These are phyloP conservation scores for Acanthornis magna DNA, from an alignment of 2,797 vertebrate species.

Conservation along the genomic window DNA sequence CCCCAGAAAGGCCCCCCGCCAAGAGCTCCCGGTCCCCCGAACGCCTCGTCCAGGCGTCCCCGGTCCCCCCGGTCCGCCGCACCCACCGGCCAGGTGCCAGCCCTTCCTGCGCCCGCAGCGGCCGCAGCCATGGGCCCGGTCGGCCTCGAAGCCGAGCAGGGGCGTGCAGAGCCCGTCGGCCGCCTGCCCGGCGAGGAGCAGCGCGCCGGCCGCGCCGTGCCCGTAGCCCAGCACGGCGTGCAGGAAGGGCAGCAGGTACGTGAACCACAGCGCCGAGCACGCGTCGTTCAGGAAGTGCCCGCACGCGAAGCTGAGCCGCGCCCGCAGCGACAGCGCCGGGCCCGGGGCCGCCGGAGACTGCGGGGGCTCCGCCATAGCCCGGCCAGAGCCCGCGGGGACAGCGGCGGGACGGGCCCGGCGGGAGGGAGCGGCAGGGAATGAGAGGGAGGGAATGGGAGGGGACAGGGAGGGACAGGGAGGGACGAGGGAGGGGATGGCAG, in stretches of 20 bases:
- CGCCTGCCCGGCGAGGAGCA: conserved; percentile 86
- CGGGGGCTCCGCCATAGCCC: neutral
- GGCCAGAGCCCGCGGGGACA: neutral
- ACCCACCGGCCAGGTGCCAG: conserved; percentile 91
- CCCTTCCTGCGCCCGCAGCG: conserved; percentile 89
- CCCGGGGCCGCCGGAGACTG: neutral
- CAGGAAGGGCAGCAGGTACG: conserved; percentile 90
- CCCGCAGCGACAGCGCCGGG: conserved; percentile 47
- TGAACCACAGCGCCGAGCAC: conserved; percentile 96
- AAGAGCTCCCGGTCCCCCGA: neutral
- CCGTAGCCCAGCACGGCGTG: conserved; percentile 87
- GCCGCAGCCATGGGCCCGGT: conserved; percentile 77
- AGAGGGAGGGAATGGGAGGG: neutral
- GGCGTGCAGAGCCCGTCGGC: conserved; percentile 90
- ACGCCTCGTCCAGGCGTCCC: neutral
- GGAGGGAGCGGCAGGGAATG: neutral
- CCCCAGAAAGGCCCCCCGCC: neutral
- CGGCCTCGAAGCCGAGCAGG: conserved; percentile 88
- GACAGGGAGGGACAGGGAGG: neutral
- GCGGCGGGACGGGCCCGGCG: neutral
- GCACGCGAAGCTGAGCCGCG: conserved; percentile 81
- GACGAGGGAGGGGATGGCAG: neutral
- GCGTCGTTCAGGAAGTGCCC: conserved; percentile 93
- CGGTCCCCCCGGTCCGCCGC: neutral
- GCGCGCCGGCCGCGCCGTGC: conserved; percentile 81